phyloP scores from a whole-genome alignment of 2,888 invertebrate genomes.

The Tribolium freemani region DNA sequence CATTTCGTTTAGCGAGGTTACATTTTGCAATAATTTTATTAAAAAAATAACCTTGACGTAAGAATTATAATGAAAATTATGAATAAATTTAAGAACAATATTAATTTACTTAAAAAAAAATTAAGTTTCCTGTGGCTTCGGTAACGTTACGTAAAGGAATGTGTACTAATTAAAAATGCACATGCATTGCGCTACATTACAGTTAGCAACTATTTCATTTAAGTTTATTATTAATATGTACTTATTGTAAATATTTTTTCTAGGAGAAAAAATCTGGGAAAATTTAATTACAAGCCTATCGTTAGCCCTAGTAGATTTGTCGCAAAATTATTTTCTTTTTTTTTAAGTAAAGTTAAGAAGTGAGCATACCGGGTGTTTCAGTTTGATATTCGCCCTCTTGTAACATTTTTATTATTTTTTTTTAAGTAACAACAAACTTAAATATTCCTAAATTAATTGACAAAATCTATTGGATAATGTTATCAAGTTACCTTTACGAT shows the following conservation, averaged over 20 bases:
- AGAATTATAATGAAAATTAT: conserved; percentile 43
- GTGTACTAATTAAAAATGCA: conserved; percentile 9
- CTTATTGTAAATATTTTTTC: background rate
- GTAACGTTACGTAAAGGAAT: conserved; percentile 9
- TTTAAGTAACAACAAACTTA: too few relatives aligned
- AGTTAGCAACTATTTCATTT: background rate
- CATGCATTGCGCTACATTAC: background rate
- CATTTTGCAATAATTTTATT: conserved; percentile 44
- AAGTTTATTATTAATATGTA: background rate
- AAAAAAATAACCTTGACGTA: conserved; percentile 44
- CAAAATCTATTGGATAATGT: too few relatives aligned
- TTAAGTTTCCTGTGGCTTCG: conserved; percentile 19
- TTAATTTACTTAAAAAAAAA: conserved; percentile 18
- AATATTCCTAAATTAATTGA: too few relatives aligned
- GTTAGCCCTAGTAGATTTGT: too few relatives aligned
- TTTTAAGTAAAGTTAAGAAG: too few relatives aligned
- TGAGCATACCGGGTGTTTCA: too few relatives aligned
- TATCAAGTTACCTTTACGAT: too few relatives aligned
- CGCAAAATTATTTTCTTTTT: too few relatives aligned
- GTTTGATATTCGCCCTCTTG: too few relatives aligned
- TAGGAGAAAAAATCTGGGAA: background rate
- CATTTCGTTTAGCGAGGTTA: conserved; percentile 43
- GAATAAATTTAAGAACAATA: conserved; percentile 33
- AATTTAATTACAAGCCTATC: too few relatives aligned
- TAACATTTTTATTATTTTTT: too few relatives aligned